Evolutionary conservation across 1,140 invertebrate genomes (phyloP), one percentile per base, ranked within the genome.

Genomic region (Colletes gigas): DNA sequence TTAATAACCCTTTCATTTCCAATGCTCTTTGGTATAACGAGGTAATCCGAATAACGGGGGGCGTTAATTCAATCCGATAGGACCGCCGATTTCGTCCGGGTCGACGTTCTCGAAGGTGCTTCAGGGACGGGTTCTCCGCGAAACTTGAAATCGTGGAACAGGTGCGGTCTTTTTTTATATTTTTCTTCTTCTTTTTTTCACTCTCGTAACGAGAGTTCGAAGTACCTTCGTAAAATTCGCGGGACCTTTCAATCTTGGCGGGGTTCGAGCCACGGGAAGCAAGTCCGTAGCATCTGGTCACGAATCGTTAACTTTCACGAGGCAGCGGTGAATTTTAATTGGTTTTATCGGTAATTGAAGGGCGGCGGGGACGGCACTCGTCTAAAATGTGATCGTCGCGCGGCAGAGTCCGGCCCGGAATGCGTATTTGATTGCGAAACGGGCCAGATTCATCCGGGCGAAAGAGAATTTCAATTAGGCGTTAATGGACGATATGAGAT

Each of bases 391-490:
- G 78, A 47, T 47, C 44, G 30, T 30, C 30, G 30, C n/a, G 41
- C 47, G n/a, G n/a, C 19, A 19, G 47, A 57, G 57, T 65, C 39
- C 52, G 52, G 0, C 15, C 39, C 47, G 52, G 67, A n/a, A 81
- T 67, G 60, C 60, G 82, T 30, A 44, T 60, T 65, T 71, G 70
- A 86, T 88, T 65, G 83, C 70, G 59, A 67, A 78, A 82, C 52
- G 52, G 62, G 59, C 39, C 39, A 17, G 62, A 79, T 81, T 66
- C 70, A 60, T 65, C 55, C 60, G 63, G 54, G 39, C 62, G 57
- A 86, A 86, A 83, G 85, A 86, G 84, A 86, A 86, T 87, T 87
- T 86, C 85, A 86, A 87, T 87, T 86, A 87, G 82, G 62, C 85
- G 81, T 81, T 87, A 87, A 87, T 87, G 85, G 84, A 87, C 78